These are phyloP conservation scores for Heliconius aoede DNA, from an alignment of 2,888 invertebrate genomes.

Conservation along the genomic window DNA sequence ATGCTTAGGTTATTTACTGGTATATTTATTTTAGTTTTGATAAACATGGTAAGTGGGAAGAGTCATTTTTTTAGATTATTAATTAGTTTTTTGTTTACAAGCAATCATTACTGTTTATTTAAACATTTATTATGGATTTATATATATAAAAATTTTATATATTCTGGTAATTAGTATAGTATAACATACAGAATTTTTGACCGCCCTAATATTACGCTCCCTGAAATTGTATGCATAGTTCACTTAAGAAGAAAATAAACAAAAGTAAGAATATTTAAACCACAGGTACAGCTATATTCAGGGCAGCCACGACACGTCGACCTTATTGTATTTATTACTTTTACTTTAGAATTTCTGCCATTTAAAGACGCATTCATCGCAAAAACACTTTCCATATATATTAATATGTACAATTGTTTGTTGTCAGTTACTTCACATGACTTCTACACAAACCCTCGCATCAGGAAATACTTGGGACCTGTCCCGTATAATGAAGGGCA, in stretches of 20 bases:
- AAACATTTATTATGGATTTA: not conserved
- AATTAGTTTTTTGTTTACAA: not conserved
- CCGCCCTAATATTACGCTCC: no score
- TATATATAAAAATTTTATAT: not conserved
- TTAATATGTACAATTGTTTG: not conserved
- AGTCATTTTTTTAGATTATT: not conserved
- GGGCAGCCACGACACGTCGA: no score
- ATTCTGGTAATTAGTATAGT: not conserved
- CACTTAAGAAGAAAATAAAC: no score
- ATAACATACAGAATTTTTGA: no score
- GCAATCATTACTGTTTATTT: not conserved
- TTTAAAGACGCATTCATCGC: no score
- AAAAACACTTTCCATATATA: no score
- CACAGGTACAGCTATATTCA: no score
- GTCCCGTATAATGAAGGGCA: slow-evolving; percentile 6
- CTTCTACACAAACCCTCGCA: not conserved
- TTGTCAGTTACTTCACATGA: not conserved
- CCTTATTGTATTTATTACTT: no score
- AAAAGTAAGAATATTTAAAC: no score
- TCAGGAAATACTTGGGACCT: not conserved
- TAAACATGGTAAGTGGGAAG: not conserved
- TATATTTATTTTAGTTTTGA: not conserved
- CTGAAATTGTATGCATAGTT: no score
- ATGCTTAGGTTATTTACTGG: not conserved
- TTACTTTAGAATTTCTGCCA: no score